Evolutionary conservation across 2,113 vertebrate species (phyloP), one percentile per base, ranked within the genome.

Genomic region (Rana temporaria): DNA sequence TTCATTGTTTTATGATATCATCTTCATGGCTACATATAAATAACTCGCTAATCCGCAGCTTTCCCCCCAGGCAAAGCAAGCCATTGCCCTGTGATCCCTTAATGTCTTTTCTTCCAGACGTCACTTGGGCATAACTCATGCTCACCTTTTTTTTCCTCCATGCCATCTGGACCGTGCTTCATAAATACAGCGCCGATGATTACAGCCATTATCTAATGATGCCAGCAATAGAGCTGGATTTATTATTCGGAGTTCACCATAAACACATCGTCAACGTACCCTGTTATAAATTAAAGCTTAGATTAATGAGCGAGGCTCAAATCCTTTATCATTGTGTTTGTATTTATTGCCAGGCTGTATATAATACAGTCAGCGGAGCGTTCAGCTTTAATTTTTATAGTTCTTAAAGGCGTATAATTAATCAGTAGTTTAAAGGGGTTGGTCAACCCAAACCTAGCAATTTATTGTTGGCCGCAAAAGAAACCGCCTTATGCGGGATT

Each of bases 121-220:
- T 78, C 60, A 65, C 34, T 42, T 9, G 6, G 19, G 12, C 52
- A 78, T 78, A 65, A 78, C 64, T 78, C 75, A 65, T 6, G 16
- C 38, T 26, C 19, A 17, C 59, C n/a, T 75, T 75, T 32, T 72
- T 66, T 67, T 56, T 66, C 15, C 6, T 17, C 16, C 7, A 32
- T 24, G 22, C 79, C 79, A 72, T 71, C 68, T 81, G 79, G 67
- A 52, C 67, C 12, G 17, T 55, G 11, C 11, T 81, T 32, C 68
- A 81, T 62, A 53, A 70, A 53, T 63, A 72, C 63, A 81, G 32
- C 48, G 22, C 68, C 62, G 69, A 26, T 72, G 32, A 81, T 71
- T 68, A 79, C 63, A 2, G 64, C 24, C 17, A 69, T 79, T 38
- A 79, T 59, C 26, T 53, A 11, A 8, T 20, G 20, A 19, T 20